A percentile compares a stretch with the other conserved stretches of the same genome.
Conservation (phyloP, 2,888 invertebrate species). For the Heteromyza rotundicornis region DNA sequence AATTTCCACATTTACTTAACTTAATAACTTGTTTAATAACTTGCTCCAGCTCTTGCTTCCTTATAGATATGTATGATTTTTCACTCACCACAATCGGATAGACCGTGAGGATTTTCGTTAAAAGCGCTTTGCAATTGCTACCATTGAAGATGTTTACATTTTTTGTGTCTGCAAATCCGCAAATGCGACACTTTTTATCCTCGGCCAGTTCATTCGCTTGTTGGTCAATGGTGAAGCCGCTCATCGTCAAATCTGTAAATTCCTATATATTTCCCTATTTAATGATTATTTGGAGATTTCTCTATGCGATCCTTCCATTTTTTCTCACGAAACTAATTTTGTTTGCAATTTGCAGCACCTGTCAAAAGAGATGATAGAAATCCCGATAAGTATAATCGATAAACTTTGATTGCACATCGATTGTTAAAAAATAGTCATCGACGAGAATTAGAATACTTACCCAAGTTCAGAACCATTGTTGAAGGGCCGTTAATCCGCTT, state of each 20-base stretch:
- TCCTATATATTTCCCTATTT: conserved; percentile 14
- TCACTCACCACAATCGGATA: conserved; percentile 46
- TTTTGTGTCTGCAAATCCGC: conserved; percentile 42
- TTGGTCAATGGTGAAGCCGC: background rate
- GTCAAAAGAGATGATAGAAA: too few relatives aligned
- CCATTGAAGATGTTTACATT: conserved; percentile 42
- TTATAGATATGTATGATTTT: background rate
- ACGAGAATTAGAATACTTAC: too few relatives aligned
- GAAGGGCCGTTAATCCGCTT: too few relatives aligned
- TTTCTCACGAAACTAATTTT: conserved; percentile 22
- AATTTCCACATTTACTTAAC: too few relatives aligned
- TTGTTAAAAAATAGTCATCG: too few relatives aligned
- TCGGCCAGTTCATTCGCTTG: conserved; percentile 21
- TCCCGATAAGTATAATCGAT: too few relatives aligned
- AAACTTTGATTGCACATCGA: too few relatives aligned
- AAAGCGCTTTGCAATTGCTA: conserved; percentile 34
- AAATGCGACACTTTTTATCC: conserved; percentile 49
- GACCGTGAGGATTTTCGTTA: conserved; percentile 44
- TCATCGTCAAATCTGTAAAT: conserved; percentile 9
- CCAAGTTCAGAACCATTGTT: too few relatives aligned
- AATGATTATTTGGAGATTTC: background rate
- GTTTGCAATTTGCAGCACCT: too few relatives aligned
- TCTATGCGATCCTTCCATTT: conserved; percentile 24
- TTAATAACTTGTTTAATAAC: conserved; percentile 17
- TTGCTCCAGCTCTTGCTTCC: background rate